A percentile compares a stretch with the other conserved stretches of the same genome.
phyloP scores from a whole-genome alignment of 2,113 vertebrate genomes.

The Triplophysa dalaica region DNA sequence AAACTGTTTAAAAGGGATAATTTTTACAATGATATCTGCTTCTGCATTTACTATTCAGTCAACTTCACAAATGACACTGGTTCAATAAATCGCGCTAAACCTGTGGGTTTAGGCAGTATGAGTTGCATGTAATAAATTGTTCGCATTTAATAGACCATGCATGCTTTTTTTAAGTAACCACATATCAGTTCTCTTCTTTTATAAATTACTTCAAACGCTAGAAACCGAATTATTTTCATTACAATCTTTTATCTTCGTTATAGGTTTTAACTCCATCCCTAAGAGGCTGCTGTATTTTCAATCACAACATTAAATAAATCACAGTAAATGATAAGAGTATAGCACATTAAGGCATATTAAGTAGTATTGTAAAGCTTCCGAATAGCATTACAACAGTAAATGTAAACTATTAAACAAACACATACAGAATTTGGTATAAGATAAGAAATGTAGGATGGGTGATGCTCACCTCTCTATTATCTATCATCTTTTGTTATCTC shows the following conservation, averaged over 20 bases:
- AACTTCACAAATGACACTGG: too few relatives aligned
- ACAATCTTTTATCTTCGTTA: not conserved
- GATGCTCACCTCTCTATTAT: too few relatives aligned
- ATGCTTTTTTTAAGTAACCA: not conserved
- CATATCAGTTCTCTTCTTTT: not conserved
- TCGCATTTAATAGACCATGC: not conserved
- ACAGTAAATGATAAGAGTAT: not conserved
- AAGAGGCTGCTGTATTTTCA: constrained; percentile 54
- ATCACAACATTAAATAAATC: constrained; percentile 51
- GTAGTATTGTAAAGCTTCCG: too few relatives aligned
- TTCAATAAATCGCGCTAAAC: too few relatives aligned
- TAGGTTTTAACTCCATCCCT: constrained; percentile 28
- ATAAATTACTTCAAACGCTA: not conserved
- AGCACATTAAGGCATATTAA: not conserved
- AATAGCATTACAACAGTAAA: too few relatives aligned
- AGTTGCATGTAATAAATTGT: not conserved
- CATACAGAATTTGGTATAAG: too few relatives aligned
- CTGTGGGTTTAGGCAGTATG: not conserved
- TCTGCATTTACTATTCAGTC: too few relatives aligned
- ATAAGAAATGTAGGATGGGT: too few relatives aligned
- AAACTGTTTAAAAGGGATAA: too few relatives aligned
- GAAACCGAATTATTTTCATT: not conserved
- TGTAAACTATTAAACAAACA: too few relatives aligned
- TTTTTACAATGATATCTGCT: too few relatives aligned
- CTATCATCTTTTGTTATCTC: too few relatives aligned